A percentile compares a stretch with the other conserved stretches of the same genome.
Conservation (phyloP, 2,888 invertebrate genomes). For the Itoplectis maculator region DNA sequence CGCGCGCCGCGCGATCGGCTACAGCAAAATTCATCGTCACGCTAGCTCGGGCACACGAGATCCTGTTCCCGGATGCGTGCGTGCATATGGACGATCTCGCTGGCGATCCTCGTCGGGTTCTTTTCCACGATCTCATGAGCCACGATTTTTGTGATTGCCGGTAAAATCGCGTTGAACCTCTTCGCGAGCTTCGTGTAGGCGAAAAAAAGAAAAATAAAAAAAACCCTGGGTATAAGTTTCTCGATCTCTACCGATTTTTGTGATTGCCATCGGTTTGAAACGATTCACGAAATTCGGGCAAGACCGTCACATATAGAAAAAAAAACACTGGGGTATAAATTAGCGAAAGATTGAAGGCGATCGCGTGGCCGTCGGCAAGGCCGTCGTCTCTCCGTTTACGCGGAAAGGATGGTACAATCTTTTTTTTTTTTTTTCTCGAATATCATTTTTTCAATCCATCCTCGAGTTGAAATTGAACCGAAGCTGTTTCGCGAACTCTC, state of each 20-base stretch:
- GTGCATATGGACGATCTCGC: conserved; percentile 21
- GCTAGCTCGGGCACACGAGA: conserved; percentile 61
- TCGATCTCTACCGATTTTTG: background rate
- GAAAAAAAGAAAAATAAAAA: background rate
- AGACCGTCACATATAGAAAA: conserved; percentile 11
- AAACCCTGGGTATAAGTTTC: background rate
- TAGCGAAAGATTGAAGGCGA: conserved; percentile 22
- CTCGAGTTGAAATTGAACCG: background rate
- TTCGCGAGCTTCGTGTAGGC: conserved; percentile 7
- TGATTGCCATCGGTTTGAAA: conserved; percentile 16
- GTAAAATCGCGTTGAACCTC: conserved; percentile 12
- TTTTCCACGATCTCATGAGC: conserved; percentile 15
- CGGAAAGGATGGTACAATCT: conserved; percentile 5
- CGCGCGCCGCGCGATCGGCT: conserved; percentile 45
- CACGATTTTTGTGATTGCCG: conserved; percentile 31
- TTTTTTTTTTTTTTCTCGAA: conserved; percentile 1
- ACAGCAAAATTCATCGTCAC: conserved; percentile 64
- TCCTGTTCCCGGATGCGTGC: conserved; percentile 61
- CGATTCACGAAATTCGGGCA: conserved; percentile 4
- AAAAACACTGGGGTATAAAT: background rate
- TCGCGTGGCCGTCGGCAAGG: conserved; percentile 41
- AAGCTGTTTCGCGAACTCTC: conserved; percentile 14
- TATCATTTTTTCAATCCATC: background rate
- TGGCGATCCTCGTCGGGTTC: conserved; percentile 4
- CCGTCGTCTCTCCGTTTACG: background rate